phyloP scores from a whole-genome alignment of 2,113 vertebrate species.

The Tupaia tana region DNA sequence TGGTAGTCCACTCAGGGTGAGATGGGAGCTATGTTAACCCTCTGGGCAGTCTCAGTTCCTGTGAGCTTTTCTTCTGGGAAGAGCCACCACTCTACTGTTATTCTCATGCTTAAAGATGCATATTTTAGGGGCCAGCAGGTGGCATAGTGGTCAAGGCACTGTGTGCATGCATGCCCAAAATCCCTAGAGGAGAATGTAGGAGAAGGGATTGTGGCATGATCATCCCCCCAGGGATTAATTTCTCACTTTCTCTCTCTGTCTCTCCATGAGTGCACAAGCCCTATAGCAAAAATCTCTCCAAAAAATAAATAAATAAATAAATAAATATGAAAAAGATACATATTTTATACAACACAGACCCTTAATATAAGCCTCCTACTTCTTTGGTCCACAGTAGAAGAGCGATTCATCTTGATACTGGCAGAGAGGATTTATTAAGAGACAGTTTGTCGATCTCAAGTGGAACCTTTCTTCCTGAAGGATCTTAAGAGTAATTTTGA shows the following conservation, averaged over 20 bases:
- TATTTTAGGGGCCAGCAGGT: neutral
- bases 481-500: slow-evolving; percentile 31
- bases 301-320: too few species aligned
- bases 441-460: neutral
- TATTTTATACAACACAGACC: neutral
- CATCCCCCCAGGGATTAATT: too few species aligned
- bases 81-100: too few species aligned
- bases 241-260: too few species aligned
- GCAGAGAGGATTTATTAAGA: neutral
- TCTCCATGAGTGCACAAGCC: too few species aligned
- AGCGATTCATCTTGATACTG: neutral
- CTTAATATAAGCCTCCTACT: neutral
- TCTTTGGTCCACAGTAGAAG: neutral
- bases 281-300: too few species aligned
- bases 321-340: neutral
- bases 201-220: too few species aligned
- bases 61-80: neutral
- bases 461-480: neutral
- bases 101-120: neutral
- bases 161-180: too few species aligned
- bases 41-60: neutral
- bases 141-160: too few species aligned
- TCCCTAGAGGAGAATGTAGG: too few species aligned
- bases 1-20: neutral
- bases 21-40: neutral